phyloP scores from a whole-genome alignment of 2,113 vertebrate genomes.

The Lophura nycthemera region DNA sequence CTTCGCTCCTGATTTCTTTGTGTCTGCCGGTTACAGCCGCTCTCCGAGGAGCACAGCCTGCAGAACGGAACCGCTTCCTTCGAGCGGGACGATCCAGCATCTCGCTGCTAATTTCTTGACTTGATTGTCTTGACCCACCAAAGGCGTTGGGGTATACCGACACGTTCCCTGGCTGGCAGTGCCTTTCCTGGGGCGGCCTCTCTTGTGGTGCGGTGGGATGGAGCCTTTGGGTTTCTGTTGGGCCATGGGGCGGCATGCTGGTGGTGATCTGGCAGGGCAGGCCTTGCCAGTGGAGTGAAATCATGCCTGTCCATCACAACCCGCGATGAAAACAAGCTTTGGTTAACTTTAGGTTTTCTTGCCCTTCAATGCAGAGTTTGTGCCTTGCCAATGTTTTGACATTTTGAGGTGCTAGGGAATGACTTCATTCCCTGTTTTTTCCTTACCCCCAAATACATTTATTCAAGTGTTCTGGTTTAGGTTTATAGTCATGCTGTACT shows the following conservation, averaged over 20 bases:
- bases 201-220: neutral
- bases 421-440: neutral
- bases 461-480: neutral
- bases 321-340: neutral
- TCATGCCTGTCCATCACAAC: neutral
- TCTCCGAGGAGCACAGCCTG: constrained; percentile 1
- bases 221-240: neutral
- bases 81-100: constrained; percentile 63
- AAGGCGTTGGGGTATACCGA: constrained; percentile 58
- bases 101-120: constrained; percentile 65
- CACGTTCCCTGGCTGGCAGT: constrained; percentile 40
- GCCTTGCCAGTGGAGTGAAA: neutral
- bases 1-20: constrained; percentile 29
- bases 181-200: constrained; percentile 48
- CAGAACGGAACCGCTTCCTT: constrained; percentile 19
- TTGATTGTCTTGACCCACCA: constrained; percentile 69
- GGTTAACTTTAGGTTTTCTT: neutral
- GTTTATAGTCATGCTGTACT: neutral
- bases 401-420: neutral
- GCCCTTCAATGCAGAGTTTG: neutral
- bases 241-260: neutral
- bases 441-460: neutral
- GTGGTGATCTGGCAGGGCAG: accelerated
- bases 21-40: neutral
- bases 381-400: neutral